Evolutionary conservation across 2,888 invertebrate species (phyloP).

Genomic region (Adelognathus sp.): DNA sequence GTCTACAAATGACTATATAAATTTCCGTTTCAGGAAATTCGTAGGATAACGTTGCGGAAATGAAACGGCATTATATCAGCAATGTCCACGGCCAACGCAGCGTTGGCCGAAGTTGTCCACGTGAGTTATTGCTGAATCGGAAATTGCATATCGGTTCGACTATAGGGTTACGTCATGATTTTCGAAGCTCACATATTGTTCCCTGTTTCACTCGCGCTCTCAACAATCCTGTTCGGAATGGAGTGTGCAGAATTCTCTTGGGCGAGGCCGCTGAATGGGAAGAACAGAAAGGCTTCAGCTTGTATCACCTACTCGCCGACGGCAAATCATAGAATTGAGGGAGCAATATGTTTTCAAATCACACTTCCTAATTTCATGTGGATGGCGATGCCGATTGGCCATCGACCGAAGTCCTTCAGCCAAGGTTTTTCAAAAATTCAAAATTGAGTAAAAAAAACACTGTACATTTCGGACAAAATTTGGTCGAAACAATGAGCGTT

Average conservation of each 20-base stretch:
- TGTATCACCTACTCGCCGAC: too few relatives aligned
- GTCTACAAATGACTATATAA: conserved; percentile 42
- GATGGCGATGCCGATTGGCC: too few relatives aligned
- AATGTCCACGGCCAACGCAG: conserved; percentile 28
- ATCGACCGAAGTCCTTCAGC: too few relatives aligned
- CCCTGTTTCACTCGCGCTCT: neutral
- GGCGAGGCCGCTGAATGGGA: too few relatives aligned
- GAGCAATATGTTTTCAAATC: too few relatives aligned
- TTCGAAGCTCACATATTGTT: neutral
- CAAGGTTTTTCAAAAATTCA: too few relatives aligned
- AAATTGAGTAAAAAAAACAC: too few relatives aligned
- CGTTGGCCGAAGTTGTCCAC: conserved; percentile 44
- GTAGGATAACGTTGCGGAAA: conserved; percentile 42
- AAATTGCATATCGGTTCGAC: conserved; percentile 49
- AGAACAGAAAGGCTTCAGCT: too few relatives aligned
- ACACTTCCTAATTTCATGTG: too few relatives aligned
- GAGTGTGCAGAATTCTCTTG: neutral
- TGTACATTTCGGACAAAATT: too few relatives aligned
- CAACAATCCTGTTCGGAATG: neutral
- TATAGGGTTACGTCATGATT: neutral
- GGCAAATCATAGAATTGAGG: too few relatives aligned
- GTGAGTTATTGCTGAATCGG: conserved; percentile 54
- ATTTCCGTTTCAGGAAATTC: conserved; percentile 53
- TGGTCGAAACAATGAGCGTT: too few relatives aligned
- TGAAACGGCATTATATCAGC: conserved; percentile 45